Percentiles rank a stretch among this genome's conserved stretches.
Conservation (phyloP, 2,797 vertebrate genomes). For the Bradypodion ventrale region DNA sequence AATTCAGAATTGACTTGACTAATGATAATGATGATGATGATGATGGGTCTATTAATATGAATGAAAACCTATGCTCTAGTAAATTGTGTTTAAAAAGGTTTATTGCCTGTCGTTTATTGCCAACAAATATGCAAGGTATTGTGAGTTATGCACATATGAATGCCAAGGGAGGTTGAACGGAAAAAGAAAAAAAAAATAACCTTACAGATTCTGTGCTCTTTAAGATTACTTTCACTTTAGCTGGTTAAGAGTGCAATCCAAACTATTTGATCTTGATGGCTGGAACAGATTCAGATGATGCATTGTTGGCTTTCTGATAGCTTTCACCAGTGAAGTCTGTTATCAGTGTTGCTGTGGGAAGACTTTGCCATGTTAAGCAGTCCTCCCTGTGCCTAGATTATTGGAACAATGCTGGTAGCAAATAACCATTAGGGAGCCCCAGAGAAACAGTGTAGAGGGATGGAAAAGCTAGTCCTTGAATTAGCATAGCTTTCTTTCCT, state of each 20-base stretch:
- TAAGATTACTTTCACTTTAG: background rate
- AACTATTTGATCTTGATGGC: background rate
- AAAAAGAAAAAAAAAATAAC: slow-evolving; percentile 33
- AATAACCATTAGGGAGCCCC: background rate
- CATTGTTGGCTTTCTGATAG: background rate
- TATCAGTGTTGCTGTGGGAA: background rate
- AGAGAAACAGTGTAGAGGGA: background rate
- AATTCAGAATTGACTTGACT: too few relatives aligned
- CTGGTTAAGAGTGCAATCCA: background rate
- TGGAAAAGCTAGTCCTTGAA: background rate
- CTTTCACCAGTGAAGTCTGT: background rate
- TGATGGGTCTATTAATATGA: slow-evolving; percentile 28
- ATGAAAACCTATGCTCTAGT: slow-evolving; percentile 53
- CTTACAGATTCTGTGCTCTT: background rate
- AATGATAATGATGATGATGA: too few relatives aligned
- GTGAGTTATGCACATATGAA: slow-evolving; percentile 14
- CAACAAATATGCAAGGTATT: slow-evolving; percentile 57
- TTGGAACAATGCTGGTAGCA: background rate
- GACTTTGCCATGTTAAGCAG: background rate
- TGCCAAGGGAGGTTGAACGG: slow-evolving; percentile 55
- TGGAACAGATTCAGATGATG: background rate
- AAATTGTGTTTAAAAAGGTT: slow-evolving; percentile 65
- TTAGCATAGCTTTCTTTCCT: background rate
- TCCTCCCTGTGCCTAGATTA: background rate
- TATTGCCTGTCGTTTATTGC: slow-evolving; percentile 42